Evolutionary conservation across 2,797 vertebrate genomes (phyloP), one percentile per base, ranked within the genome.

Genomic region (Chloroceryle inda): DNA sequence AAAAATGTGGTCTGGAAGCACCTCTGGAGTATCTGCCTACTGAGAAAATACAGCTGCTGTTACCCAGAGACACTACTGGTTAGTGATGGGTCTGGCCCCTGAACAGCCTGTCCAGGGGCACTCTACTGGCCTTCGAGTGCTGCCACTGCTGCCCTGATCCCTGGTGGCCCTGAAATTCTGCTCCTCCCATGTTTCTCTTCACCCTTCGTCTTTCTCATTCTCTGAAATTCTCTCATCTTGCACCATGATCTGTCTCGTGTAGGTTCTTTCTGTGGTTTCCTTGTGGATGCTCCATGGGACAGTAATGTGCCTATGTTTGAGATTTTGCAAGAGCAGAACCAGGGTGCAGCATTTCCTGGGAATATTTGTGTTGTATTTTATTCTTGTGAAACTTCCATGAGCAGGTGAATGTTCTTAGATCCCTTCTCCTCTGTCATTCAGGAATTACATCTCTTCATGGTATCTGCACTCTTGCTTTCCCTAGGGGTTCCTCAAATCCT

Each of bases 11-110:
- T 92, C 92, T 95, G 93, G 91, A 91, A 93, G 76, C 87, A 78
- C 33, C 80, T 93, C 80, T 94, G 92, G 85, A 88, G 76, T 85
- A 93, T 92, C 72, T 94, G 92, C 89, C 84, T 74, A 77, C 78
- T 73, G 95, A 96, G 94, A 62, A 96, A 95, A 97, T 84, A 62
- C 95, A 96, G 84, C 93, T 96, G 95, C 80, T n/a, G 2, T 84
- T 82, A 80, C 63, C 87, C 76, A 2, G 61, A 91, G 73, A 75
- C 74, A 52, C 3, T 47, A 4, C 31, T 81, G 90, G 35, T 86
- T 24, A 18, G 45, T 11, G 26, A 59, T 33, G 73, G 91, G 66
- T 37, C 33, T 93, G 89, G 85, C 73, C 68, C 13, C 49, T 53
- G 74, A 63, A 69, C n/a, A 52, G 85, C 88, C 81, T 53, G 69